Evolutionary conservation across 2,797 vertebrate species (phyloP), one percentile per base, ranked within the genome.

Genomic region (Pachyuromys duprasi): DNA sequence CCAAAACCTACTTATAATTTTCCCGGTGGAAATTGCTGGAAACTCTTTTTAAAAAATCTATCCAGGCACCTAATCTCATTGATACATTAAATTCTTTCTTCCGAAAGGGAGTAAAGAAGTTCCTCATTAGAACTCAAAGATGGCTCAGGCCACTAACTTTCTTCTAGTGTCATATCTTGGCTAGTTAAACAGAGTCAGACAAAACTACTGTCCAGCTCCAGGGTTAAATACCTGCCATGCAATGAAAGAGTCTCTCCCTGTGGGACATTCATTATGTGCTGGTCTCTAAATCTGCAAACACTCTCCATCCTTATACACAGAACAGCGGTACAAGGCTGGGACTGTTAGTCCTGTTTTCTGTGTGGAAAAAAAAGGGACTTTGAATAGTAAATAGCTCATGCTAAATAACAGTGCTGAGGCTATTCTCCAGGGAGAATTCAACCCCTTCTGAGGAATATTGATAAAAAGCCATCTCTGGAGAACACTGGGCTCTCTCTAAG

Each of bases 21-120:
- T 95, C 80, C 89, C 45, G 78, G 55, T 63, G 92, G 76, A 74
- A 67, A 70, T 39, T 49, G 1, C 67, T 57, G 26, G 45, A 91
- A 88, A 96, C 57, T 55, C 62, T 88, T 67, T 4, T 18, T 60
- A 72, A 92, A 94, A 94, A 82, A 53, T 62, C 36, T 62, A 42
- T 33, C 28, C 17, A 70, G 28, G 63, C 63, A 17, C 49, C 83
- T 78, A 22, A 60, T 70, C 53, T 49, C n/a, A 42, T 18, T 57
- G 36, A 39, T 60, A 22, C 62, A 22, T 60, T 53, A 70, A 78
- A 90, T 57, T 26, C 9, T 90, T 89, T 18, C 39, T 42, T 49
- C 31, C 53, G 39, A 90, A 76, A 53, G 11, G 13, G 69, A 39
- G 39, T 65, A 31, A 39, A 83, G 80, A 49, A 89, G 42, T 75